Evolutionary conservation across 2,113 vertebrate genomes (phyloP).

Genomic region (Rhadina sibilatrix): DNA sequence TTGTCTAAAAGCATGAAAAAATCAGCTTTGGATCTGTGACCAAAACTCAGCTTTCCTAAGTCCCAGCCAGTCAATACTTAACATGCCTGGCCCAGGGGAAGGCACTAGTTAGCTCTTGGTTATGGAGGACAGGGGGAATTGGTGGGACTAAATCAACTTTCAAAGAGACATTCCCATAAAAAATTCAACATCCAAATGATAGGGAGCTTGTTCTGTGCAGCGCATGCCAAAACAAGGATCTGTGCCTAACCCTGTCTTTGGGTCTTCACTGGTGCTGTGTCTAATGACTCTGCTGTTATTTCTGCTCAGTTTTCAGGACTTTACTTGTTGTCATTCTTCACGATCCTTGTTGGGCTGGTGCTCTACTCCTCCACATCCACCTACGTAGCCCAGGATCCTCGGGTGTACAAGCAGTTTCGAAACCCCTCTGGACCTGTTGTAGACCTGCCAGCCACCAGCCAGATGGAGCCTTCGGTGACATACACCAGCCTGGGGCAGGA

Average conservation of each 20-base stretch:
- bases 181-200: not conserved
- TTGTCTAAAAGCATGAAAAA: not conserved
- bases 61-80: not conserved
- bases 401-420: constrained; percentile 95
- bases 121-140: not conserved
- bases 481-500: constrained; percentile 91
- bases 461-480: constrained; percentile 89
- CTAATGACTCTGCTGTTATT: not conserved
- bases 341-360: constrained; percentile 89
- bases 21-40: not conserved
- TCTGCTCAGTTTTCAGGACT: constrained; percentile 91
- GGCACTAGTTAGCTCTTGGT: not conserved
- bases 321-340: constrained; percentile 90
- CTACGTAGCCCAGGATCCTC: constrained; percentile 90
- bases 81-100: not conserved
- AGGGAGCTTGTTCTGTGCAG: not conserved
- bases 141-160: not conserved
- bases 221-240: not conserved
- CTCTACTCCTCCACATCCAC: constrained; percentile 91
- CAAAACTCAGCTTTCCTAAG: not conserved
- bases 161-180: not conserved
- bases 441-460: constrained; percentile 75
- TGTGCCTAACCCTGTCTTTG: not conserved
- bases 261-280: not conserved
- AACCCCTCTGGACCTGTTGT: constrained; percentile 83